Conservation (phyloP, 2,113 vertebrate species). For the Gobio gobio region DNA sequence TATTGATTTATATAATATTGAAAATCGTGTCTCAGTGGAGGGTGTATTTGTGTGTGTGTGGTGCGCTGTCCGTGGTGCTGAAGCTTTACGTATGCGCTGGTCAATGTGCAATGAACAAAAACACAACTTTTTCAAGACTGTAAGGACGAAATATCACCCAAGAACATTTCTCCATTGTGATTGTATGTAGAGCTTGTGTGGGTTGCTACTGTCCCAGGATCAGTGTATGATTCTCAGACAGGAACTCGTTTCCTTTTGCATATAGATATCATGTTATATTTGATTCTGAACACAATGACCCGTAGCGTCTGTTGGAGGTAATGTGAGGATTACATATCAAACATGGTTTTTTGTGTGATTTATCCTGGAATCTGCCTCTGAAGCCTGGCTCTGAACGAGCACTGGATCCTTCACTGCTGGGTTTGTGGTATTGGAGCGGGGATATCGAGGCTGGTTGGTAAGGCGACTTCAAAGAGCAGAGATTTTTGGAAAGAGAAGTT, state of each 20-base stretch:
- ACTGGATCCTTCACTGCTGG: not conserved
- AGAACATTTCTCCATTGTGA: not conserved
- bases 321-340: not conserved
- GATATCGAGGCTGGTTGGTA: constrained; percentile 31
- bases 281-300: not conserved
- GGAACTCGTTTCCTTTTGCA: not conserved
- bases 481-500: not conserved
- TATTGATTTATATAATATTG: not conserved
- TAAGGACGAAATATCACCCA: not conserved
- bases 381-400: not conserved
- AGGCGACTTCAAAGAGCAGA: not conserved
- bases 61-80: constrained; percentile 38
- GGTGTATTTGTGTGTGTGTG: not conserved
- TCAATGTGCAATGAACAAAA: not conserved
- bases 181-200: not conserved
- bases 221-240: not conserved
- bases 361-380: not conserved
- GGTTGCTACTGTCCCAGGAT: not conserved
- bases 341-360: not conserved
- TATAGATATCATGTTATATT: not conserved
- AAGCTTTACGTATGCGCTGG: not conserved
- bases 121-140: not conserved
- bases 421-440: constrained; percentile 22
- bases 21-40: not conserved
- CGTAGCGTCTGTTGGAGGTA: not conserved